Evolutionary conservation across 2,113 vertebrate genomes (phyloP).

Genomic region (Dromas ardeola): DNA sequence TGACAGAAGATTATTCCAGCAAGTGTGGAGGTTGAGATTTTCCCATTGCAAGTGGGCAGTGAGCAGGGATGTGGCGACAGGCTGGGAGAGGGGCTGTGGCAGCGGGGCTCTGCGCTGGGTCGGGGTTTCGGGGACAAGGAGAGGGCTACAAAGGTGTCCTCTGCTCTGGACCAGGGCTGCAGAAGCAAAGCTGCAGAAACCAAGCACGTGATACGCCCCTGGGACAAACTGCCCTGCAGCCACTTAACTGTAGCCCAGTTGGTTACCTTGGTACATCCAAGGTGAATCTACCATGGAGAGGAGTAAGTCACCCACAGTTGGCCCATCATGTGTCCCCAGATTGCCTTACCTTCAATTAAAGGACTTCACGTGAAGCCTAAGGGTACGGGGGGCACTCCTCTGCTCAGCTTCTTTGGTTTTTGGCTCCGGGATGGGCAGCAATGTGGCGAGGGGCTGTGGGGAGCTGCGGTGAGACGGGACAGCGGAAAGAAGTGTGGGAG

Average conservation of each 20-base stretch:
- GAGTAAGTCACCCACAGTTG: neutral
- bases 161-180: neutral
- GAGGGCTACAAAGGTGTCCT: neutral
- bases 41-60: neutral
- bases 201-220: accelerated
- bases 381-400: accelerated
- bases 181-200: neutral
- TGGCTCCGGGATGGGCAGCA: neutral
- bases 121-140: neutral
- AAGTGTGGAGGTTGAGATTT: neutral
- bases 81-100: neutral
- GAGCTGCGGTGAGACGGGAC: neutral
- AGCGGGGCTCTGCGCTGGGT: accelerated
- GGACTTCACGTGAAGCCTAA: neutral
- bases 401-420: neutral
- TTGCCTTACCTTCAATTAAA: neutral
- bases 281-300: neutral
- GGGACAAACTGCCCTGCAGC: neutral
- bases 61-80: neutral
- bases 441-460: neutral
- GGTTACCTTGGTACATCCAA: neutral
- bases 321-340: neutral
- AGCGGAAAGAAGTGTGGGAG: neutral
- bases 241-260: neutral
- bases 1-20: slow-evolving; percentile 53